Evolutionary conservation across 2,888 invertebrate genomes (phyloP), one percentile per base, ranked within the genome.

Genomic region (Strigamia crassipes): DNA sequence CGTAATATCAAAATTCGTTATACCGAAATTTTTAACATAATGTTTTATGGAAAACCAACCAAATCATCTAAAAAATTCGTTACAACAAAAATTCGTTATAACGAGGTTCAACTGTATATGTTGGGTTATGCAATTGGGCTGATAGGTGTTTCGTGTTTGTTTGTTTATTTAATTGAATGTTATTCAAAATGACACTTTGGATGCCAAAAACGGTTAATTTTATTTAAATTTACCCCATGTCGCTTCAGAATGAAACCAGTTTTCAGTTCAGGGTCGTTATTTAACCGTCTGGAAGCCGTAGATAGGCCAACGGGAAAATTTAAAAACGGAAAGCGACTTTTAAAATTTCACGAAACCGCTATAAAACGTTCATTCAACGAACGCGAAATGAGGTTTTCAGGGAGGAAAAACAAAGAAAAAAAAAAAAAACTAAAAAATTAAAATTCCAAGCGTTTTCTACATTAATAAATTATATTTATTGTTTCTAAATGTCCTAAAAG

Each of bases 211-310:
- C 46, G 15, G 46, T 46, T 46, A 46, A 46, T 46, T 66, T 66
- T 66, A 66, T 66, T 66, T 66, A 66, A 66, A 66, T 23, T 13
- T n/a, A 23, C 21, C 23, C 23, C 61, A 9, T 21, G 18, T 21
- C 18, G 3, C 1, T 12, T n/a, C 18, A 3, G 23, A 51, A 46
- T 46, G 46, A 23, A 66, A 66, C 61, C 61, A 66, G 61, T 66
- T 66, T 66, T 66, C 15, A 46, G 46, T 46, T 46, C 46, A 23
- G 0, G 61, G 23, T 18, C 61, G 61, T 66, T 66, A 66, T 66
- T 66, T 66, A 66, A 66, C 61, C 61, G 61, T 66, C 23, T 66
- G 23, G 23, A 66, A 18, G 61, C 61, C 21, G 21, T 21, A 66
- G 61, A 21, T 66, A 21, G 23, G 21, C n/a, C 23, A 23, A 66